A percentile compares a stretch with the other conserved stretches of the same genome.
Conservation (phyloP, 2,888 invertebrate genomes). For the Tipula unca region DNA sequence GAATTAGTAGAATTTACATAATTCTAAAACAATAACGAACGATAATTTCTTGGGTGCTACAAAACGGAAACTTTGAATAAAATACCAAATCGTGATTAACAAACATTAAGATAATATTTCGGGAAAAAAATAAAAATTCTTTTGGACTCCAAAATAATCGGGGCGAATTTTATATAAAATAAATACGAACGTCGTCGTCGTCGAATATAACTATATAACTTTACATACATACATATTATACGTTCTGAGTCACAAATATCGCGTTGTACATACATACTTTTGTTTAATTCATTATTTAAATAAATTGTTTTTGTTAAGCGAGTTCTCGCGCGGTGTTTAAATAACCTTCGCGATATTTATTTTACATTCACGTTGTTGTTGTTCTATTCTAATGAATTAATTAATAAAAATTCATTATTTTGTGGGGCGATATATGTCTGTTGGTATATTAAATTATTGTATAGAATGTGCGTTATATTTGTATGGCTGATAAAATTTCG, state of each 20-base stretch:
- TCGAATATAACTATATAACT: not conserved
- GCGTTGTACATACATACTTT: not conserved
- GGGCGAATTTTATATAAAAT: too few relatives aligned
- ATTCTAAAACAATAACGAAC: not conserved
- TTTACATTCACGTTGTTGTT: not conserved
- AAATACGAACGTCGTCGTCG: not conserved
- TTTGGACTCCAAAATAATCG: not conserved
- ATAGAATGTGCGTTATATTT: not conserved
- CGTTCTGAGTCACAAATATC: not conserved
- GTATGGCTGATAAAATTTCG: too few relatives aligned
- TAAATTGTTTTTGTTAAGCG: not conserved
- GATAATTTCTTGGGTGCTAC: not conserved
- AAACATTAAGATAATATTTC: not conserved
- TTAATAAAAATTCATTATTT: not conserved
- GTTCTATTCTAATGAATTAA: not conserved
- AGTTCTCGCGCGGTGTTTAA: not conserved
- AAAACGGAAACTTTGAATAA: not conserved
- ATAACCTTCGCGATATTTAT: not conserved
- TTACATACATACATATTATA: not conserved
- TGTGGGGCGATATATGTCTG: not conserved
- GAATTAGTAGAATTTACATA: not conserved
- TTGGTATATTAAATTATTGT: not conserved
- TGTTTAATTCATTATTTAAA: constrained; percentile 2
- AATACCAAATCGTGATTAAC: not conserved
- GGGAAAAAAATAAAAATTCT: not conserved